Conservation (phyloP, 2,888 invertebrate genomes). For the Chironomus tentans region DNA sequence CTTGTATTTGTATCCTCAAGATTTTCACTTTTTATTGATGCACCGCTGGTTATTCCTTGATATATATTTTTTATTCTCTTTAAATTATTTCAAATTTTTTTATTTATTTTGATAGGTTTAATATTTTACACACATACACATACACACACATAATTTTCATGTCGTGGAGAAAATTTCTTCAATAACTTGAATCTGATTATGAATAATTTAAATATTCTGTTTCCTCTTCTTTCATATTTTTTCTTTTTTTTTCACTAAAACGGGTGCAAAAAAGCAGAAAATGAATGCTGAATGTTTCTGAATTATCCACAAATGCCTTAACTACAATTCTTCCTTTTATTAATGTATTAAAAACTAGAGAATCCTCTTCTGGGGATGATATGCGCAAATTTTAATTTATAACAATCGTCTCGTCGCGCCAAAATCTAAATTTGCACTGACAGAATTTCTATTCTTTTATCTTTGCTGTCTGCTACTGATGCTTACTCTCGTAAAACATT, state of each 20-base stretch:
- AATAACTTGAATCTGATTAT: background rate
- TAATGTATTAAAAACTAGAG: too few relatives aligned
- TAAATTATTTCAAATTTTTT: background rate
- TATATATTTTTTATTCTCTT: background rate
- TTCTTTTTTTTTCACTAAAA: background rate
- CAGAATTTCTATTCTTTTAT: conserved; percentile 7
- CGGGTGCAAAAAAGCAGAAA: conserved; percentile 15
- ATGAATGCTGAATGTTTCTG: background rate
- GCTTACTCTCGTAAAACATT: background rate
- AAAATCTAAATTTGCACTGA: conserved; percentile 22
- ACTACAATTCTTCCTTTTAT: too few relatives aligned
- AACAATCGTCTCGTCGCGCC: conserved; percentile 20
- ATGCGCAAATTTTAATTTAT: conserved; percentile 9
- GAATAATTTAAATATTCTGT: conserved; percentile 6
- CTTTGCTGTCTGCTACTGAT: background rate
- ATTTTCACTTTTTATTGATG: background rate
- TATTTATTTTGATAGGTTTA: background rate
- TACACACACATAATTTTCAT: background rate
- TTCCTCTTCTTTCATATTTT: background rate
- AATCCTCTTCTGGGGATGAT: background rate
- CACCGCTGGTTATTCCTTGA: background rate
- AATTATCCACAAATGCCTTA: background rate
- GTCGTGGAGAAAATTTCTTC: background rate
- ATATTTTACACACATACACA: background rate
- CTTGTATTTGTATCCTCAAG: too few relatives aligned